These are phyloP conservation scores for Tachina grossa DNA, from an alignment of 2,888 invertebrate species.

Conservation along the genomic window DNA sequence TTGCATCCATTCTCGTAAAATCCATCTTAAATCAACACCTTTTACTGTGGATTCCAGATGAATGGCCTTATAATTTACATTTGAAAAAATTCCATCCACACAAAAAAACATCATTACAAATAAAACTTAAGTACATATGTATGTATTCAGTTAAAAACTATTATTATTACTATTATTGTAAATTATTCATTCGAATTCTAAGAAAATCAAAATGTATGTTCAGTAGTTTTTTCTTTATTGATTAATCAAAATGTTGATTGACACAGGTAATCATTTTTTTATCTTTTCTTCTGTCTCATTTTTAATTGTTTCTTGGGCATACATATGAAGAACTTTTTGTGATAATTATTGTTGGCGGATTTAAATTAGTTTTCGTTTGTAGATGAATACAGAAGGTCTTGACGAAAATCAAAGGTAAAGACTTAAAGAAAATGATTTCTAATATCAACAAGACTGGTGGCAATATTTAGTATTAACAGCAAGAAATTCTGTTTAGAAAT, in stretches of 20 bases:
- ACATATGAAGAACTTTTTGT: conserved; percentile 24
- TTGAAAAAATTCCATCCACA: conserved; percentile 45
- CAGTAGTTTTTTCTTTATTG: conserved; percentile 46
- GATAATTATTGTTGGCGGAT: conserved; percentile 67
- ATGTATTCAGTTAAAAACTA: conserved; percentile 1
- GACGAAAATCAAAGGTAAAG: conserved; percentile 43
- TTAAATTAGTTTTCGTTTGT: conserved; percentile 64
- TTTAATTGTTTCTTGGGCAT: conserved; percentile 8
- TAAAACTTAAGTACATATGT: conserved; percentile 20
- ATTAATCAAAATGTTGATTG: conserved; percentile 66
- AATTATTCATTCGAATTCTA: conserved; percentile 38
- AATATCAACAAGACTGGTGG: conserved; percentile 59
- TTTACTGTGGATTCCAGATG: conserved; percentile 15
- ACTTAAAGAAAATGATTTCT: conserved; percentile 45
- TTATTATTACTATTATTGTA: conserved; percentile 34
- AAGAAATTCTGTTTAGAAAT: conserved; percentile 7
- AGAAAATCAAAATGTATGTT: conserved; percentile 42
- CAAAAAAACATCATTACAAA: conserved; percentile 7
- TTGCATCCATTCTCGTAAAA: conserved; percentile 53
- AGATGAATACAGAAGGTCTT: conserved; percentile 19
- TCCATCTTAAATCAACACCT: conserved; percentile 68
- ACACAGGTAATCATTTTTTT: conserved; percentile 65
- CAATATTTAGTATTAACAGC: conserved; percentile 49
- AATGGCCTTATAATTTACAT: conserved; percentile 60
- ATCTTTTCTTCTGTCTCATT: conserved; percentile 30